Percentiles rank a stretch among this genome's conserved stretches.
These are phyloP conservation scores for Micropoecilia bifurca DNA, from an alignment of 2,797 vertebrate species.

Conservation along the genomic window DNA sequence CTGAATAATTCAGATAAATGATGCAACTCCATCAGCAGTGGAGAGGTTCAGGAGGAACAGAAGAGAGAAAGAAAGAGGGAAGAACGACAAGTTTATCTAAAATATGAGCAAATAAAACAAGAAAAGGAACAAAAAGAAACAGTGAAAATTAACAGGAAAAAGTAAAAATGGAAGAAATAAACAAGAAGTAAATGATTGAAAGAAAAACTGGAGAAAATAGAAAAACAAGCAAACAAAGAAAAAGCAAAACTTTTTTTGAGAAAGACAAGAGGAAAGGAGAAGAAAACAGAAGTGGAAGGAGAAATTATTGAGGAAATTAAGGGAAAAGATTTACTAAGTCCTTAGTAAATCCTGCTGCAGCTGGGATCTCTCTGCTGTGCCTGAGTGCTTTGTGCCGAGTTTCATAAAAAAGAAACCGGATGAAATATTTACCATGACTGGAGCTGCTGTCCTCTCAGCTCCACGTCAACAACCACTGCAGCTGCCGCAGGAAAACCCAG, in stretches of 20 bases:
- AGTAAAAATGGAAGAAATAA: not conserved
- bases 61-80: not conserved
- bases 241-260: not conserved
- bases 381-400: constrained; percentile 41
- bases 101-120: not conserved
- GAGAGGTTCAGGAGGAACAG: not conserved
- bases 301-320: not conserved
- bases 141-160: not conserved
- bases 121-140: not conserved
- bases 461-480: constrained; percentile 27
- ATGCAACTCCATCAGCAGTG: constrained; percentile 19
- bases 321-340: not conserved
- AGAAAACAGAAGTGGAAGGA: not conserved
- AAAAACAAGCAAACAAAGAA: not conserved
- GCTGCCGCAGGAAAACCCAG: not conserved
- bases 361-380: not conserved
- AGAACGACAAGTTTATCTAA: not conserved
- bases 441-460: constrained; percentile 37
- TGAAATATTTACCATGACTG: constrained; percentile 63
- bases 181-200: too few species aligned
- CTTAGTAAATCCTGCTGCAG: not conserved
- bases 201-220: not conserved
- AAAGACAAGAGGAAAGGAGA: not conserved
- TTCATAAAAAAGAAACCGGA: constrained; percentile 35
- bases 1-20: constrained; percentile 63